Evolutionary conservation across 1,140 invertebrate species (phyloP).

Genomic region (Marisa cornuarietis): DNA sequence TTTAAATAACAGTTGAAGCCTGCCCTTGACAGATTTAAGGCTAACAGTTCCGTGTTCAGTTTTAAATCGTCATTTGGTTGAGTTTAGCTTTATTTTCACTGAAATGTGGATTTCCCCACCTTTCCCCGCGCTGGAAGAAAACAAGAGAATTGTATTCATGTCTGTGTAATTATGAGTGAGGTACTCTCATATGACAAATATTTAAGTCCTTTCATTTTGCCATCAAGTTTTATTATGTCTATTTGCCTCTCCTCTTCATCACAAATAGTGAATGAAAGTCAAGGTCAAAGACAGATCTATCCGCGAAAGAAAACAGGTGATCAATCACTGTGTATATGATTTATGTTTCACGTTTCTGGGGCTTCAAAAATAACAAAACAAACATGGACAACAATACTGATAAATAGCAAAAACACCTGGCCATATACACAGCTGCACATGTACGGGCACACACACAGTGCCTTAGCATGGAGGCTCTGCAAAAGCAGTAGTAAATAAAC

Average conservation of each 20-base stretch:
- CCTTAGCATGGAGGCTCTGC: not conserved
- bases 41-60: too few relatives aligned
- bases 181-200: not conserved
- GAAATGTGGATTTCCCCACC: too few relatives aligned
- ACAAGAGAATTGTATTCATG: too few relatives aligned
- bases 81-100: too few relatives aligned
- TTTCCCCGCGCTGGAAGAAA: too few relatives aligned
- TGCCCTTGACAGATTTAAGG: too few relatives aligned
- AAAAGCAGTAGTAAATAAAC: not conserved
- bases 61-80: too few relatives aligned
- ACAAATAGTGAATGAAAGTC: not conserved
- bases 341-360: not conserved
- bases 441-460: not conserved
- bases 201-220: not conserved
- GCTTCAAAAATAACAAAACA: not conserved
- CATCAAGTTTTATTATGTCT: not conserved
- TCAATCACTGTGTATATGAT: not conserved
- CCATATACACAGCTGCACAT: conserved; percentile 1
- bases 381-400: not conserved
- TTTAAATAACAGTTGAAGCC: too few relatives aligned
- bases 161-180: too few relatives aligned
- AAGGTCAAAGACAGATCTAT: not conserved
- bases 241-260: not conserved
- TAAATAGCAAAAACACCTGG: not conserved
- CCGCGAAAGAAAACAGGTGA: not conserved